Evolutionary conservation across 2,888 invertebrate species (phyloP), one percentile per base, ranked within the genome.

Genomic region (Nowickia ferox): DNA sequence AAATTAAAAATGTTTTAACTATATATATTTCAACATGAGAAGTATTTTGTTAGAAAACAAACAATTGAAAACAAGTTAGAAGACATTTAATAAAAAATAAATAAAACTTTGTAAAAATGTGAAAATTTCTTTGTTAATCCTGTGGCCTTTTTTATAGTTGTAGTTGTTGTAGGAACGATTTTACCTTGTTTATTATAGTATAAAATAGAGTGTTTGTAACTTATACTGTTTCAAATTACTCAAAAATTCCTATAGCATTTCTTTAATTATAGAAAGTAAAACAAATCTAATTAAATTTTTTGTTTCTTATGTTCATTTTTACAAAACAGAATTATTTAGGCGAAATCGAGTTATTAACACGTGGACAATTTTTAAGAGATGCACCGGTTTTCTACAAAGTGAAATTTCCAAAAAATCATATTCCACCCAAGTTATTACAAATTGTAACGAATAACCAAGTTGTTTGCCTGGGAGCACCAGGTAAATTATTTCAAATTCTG

Each of bases 381-480:
- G 89, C 91, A 30, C 92, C 93, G 0, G 91, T 94, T 4, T 88
- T 91, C 11, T 96, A 95, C 90, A 93, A 93, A 85, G 93, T 96
- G 0, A 93, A 93, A 87, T 95, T 96, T 90, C 96, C 96, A 0
- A 93, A 94, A 74, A 93, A 93, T 61, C 91, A 93, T 44, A 94
- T 94, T 1, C 89, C 94, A 46, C 96, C 96, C 0, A 94, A 93
- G 87, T 90, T 96, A 22, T 94, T 95, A 0, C 93, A 94, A 79
- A 93, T 96, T 44, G 91, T 93, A 9, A 93, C 94, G 30, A 95
- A 96, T 88, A 94, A 94, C 68, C 92, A 94, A 11, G 90, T 93
- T 1, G 88, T 95, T 40, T 96, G 96, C 89, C 92, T 93, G 61
- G 95, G 95, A 84, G 92, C 93, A 71, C 93, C 93, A 91, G 95